Conservation (phyloP, 1,140 invertebrate genomes). For the Thrips palmi region DNA sequence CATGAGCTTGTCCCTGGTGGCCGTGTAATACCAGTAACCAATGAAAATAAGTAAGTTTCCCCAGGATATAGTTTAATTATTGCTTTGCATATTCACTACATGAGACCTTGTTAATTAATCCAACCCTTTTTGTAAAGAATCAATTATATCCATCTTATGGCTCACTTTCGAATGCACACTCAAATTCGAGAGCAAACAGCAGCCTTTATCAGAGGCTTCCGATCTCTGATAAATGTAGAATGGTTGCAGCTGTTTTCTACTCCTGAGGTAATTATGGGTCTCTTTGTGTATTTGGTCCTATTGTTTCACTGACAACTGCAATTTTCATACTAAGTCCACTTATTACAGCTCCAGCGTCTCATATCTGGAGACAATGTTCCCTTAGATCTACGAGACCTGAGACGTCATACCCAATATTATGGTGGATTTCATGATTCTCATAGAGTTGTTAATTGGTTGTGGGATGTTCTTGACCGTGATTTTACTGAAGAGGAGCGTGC, state of each 20-base stretch:
- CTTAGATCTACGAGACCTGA: slow-evolving; percentile 76
- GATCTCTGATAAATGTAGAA: slow-evolving; percentile 84
- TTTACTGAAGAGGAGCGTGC: slow-evolving; percentile 80
- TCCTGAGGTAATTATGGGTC: slow-evolving; percentile 52
- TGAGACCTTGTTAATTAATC: not conserved
- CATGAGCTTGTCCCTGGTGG: slow-evolving; percentile 88
- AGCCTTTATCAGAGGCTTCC: slow-evolving; percentile 91
- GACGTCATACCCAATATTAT: slow-evolving; percentile 93
- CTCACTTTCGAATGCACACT: slow-evolving; percentile 92
- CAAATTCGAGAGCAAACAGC: slow-evolving; percentile 93
- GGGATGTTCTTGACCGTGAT: slow-evolving; percentile 95
- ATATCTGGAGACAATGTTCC: slow-evolving; percentile 84
- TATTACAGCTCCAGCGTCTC: slow-evolving; percentile 53
- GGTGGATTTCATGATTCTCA: slow-evolving; percentile 98
- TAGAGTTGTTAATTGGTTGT: slow-evolving; percentile 92
- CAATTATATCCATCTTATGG: slow-evolving; percentile 96
- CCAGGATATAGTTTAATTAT: slow-evolving; percentile 1
- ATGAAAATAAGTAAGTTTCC: slow-evolving; percentile 77
- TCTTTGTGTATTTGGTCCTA: not conserved
- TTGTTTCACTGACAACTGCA: not conserved
- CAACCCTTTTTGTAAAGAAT: slow-evolving; percentile 40
- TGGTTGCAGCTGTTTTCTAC: slow-evolving; percentile 94
- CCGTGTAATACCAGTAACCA: slow-evolving; percentile 78
- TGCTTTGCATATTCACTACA: not conserved
- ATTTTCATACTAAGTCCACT: slow-evolving; percentile 4